phyloP scores from a whole-genome alignment of 2,888 invertebrate species.

The Xylota segnis region DNA sequence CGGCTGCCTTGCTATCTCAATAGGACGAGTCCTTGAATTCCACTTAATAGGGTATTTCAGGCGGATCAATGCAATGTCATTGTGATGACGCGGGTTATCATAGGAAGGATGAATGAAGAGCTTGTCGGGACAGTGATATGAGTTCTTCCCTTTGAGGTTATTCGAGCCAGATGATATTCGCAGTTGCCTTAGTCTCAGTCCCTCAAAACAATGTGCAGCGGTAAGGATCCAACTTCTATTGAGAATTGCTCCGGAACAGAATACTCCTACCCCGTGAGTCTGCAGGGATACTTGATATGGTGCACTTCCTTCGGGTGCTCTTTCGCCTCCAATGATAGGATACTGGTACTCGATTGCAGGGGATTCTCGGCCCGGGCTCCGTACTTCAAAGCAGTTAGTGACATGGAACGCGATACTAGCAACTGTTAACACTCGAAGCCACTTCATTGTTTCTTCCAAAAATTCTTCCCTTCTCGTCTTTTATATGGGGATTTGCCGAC shows the following conservation, averaged over 20 bases:
- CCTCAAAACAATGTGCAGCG: constrained; percentile 82
- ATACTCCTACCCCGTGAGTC: constrained; percentile 81
- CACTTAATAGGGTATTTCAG: constrained; percentile 86
- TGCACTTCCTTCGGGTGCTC: constrained; percentile 78
- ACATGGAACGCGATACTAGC: constrained; percentile 22
- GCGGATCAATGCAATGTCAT: constrained; percentile 90
- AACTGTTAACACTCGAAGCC: constrained; percentile 31
- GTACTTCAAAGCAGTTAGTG: constrained; percentile 32
- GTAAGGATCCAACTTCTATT: constrained; percentile 81
- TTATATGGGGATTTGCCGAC: constrained; percentile 38
- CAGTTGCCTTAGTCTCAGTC: constrained; percentile 79
- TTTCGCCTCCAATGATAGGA: constrained; percentile 80
- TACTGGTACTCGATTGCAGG: constrained; percentile 49
- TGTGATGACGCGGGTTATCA: constrained; percentile 83
- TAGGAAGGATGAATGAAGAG: constrained; percentile 81
- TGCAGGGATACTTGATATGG: constrained; percentile 83
- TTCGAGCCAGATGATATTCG: constrained; percentile 82
- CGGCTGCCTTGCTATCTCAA: constrained; percentile 86
- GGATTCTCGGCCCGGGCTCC: background rate
- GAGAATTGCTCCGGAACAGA: constrained; percentile 82
- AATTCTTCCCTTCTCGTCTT: constrained; percentile 27
- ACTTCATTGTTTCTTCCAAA: constrained; percentile 53
- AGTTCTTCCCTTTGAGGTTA: constrained; percentile 79
- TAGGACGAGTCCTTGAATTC: constrained; percentile 85
- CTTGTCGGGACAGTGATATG: constrained; percentile 79